Evolutionary conservation across 2,888 invertebrate species (phyloP).

Genomic region (Lithosia quadra): DNA sequence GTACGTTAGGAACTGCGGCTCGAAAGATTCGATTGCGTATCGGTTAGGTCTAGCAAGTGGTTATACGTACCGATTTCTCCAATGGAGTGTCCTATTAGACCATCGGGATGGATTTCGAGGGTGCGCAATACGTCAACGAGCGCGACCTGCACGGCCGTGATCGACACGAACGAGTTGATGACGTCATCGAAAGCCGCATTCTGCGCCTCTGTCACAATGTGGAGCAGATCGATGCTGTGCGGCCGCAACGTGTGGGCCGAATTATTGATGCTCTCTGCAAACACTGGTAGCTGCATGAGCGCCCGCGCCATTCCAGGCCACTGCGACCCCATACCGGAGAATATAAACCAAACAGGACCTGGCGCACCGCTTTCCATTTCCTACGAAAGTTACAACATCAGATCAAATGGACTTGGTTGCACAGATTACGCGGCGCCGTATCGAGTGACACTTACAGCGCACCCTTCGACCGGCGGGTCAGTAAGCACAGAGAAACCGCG

Average conservation of each 20-base stretch:
- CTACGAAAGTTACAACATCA: constrained; percentile 42
- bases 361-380: constrained; percentile 78
- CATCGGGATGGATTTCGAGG: constrained; percentile 94
- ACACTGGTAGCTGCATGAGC: constrained; percentile 93
- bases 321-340: constrained; percentile 99
- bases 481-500: constrained; percentile 93
- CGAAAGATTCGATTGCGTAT: too few species aligned
- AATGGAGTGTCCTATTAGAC: constrained; percentile 98
- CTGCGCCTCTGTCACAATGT: constrained; percentile 92
- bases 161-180: constrained; percentile 95
- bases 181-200: constrained; percentile 94
- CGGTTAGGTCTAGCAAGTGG: too few species aligned
- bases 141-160: too few species aligned
- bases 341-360: constrained; percentile 97
- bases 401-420: too few species aligned
- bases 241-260: constrained; percentile 92
- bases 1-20: too few species aligned
- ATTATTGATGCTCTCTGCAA: constrained; percentile 92
- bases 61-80: constrained; percentile 90
- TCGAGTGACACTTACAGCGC: constrained; percentile 51
- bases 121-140: constrained; percentile 94
- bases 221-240: constrained; percentile 93
- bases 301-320: constrained; percentile 98
- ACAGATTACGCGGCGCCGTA: not conserved
- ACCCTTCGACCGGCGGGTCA: constrained; percentile 54